Evolutionary conservation across 2,888 invertebrate species (phyloP).

Genomic region (Apotomis capreana): DNA sequence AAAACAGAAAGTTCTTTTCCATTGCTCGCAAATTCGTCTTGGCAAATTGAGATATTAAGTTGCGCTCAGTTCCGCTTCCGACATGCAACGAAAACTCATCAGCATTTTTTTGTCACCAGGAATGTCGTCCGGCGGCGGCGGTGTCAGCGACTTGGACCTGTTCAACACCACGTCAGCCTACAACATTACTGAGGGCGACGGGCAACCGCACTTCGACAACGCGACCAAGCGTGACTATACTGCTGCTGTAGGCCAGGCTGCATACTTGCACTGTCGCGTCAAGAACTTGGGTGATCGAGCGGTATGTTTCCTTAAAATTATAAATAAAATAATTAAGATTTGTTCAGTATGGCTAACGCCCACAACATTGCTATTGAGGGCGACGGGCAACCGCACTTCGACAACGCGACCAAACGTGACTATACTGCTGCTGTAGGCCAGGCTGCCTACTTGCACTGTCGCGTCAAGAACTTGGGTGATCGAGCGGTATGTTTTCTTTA

Average conservation of each 20-base stretch:
- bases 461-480: conserved; percentile 93
- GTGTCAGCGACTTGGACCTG: conserved; percentile 43
- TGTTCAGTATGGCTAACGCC: conserved; percentile 33
- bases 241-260: conserved; percentile 93
- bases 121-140: conserved; percentile 68
- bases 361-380: conserved; percentile 72
- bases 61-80: too few relatives aligned
- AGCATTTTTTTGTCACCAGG: conserved; percentile 52
- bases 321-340: background rate
- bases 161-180: conserved; percentile 33
- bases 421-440: conserved; percentile 94
- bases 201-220: conserved; percentile 94
- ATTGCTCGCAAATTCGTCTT: too few relatives aligned
- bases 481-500: conserved; percentile 90
- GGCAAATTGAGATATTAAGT: too few relatives aligned
- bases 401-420: conserved; percentile 91
- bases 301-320: conserved; percentile 84
- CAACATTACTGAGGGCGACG: conserved; percentile 84
- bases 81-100: too few relatives aligned
- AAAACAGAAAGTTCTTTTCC: too few relatives aligned
- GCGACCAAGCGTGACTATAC: conserved; percentile 91
- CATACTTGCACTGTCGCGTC: conserved; percentile 92
- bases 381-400: conserved; percentile 93
- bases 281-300: conserved; percentile 94
- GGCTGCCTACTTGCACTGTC: conserved; percentile 92